A percentile compares a stretch with the other conserved stretches of the same genome.
Conservation (phyloP, 2,797 vertebrate species). For the Hoplostethus atlanticus region DNA sequence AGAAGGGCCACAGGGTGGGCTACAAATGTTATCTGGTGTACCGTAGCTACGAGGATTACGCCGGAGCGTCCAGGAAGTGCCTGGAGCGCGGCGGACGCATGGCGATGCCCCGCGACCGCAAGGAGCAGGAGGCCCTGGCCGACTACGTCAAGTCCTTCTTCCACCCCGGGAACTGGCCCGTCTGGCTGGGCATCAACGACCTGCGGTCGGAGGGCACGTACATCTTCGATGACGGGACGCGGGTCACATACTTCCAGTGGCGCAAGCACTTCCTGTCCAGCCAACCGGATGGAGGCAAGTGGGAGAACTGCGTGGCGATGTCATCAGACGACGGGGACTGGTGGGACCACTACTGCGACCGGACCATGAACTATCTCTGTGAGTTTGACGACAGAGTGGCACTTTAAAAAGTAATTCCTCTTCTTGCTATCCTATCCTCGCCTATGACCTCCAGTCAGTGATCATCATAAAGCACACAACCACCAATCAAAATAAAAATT, state of each 20-base stretch:
- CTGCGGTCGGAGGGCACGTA: conserved; percentile 89
- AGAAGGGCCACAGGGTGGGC: conserved; percentile 87
- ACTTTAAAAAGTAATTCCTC: conserved; percentile 45
- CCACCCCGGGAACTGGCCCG: conserved; percentile 91
- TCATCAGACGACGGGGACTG: conserved; percentile 93
- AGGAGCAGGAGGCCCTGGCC: conserved; percentile 87
- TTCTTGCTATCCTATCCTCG: no score
- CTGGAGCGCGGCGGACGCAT: conserved; percentile 87
- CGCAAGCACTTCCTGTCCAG: conserved; percentile 90
- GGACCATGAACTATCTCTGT: conserved; percentile 91
- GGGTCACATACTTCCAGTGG: conserved; percentile 92
- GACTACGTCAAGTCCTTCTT: conserved; percentile 87
- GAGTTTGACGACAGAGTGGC: conserved; percentile 87
- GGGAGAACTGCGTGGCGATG: conserved; percentile 93
- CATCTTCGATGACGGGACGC: conserved; percentile 89
- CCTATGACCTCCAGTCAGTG: no score
- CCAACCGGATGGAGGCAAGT: conserved; percentile 90
- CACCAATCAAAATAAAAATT: no score
- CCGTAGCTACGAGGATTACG: conserved; percentile 85
- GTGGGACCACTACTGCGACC: conserved; percentile 95
- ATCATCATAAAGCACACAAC: no score
- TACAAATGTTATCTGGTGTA: conserved; percentile 92
- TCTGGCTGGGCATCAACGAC: conserved; percentile 93
- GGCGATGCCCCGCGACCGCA: conserved; percentile 89
- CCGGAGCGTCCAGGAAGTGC: conserved; percentile 86